A percentile compares a stretch with the other conserved stretches of the same genome.
phyloP scores from a whole-genome alignment of 1,140 invertebrate species.

The Trypoxylus dichotomus region DNA sequence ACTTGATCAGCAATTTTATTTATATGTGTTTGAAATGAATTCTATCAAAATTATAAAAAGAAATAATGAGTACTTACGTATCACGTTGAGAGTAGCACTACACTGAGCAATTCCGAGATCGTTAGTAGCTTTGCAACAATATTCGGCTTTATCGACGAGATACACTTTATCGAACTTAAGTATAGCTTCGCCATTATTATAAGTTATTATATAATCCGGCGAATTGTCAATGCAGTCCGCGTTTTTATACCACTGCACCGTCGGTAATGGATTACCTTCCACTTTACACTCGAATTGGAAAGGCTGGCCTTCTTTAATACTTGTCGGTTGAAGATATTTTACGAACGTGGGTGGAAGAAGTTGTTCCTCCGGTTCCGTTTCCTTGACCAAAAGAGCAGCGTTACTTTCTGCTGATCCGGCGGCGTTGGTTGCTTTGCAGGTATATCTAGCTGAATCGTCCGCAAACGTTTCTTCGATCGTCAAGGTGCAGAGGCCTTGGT shows the following conservation, averaged over 20 bases:
- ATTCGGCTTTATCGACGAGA: conserved; percentile 63
- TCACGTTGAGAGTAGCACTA: conserved; percentile 57
- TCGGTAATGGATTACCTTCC: conserved; percentile 73
- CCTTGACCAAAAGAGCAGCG: conserved; percentile 76
- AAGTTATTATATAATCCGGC: conserved; percentile 69
- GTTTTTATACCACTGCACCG: conserved; percentile 80
- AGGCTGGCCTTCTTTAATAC: conserved; percentile 65
- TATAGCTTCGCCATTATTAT: conserved; percentile 66
- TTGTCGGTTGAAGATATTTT: conserved; percentile 63
- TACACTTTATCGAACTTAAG: conserved; percentile 64
- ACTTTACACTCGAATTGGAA: conserved; percentile 74
- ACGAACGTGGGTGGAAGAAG: conserved; percentile 66
- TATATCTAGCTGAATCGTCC: conserved; percentile 81
- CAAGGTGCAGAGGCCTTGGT: conserved; percentile 74
- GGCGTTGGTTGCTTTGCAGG: conserved; percentile 70
- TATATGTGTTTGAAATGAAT: too few relatives aligned
- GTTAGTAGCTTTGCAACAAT: conserved; percentile 73
- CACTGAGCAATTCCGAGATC: conserved; percentile 65
- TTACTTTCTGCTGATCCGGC: conserved; percentile 72
- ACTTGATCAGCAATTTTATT: too few relatives aligned
- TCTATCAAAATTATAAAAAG: background rate
- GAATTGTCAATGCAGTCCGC: conserved; percentile 72
- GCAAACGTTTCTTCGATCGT: conserved; percentile 72
- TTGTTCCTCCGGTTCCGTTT: conserved; percentile 67
- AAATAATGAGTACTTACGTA: conserved; percentile 53